Conservation (phyloP, 1,140 invertebrate species). For the Phymorhynchus buccinoides region DNA sequence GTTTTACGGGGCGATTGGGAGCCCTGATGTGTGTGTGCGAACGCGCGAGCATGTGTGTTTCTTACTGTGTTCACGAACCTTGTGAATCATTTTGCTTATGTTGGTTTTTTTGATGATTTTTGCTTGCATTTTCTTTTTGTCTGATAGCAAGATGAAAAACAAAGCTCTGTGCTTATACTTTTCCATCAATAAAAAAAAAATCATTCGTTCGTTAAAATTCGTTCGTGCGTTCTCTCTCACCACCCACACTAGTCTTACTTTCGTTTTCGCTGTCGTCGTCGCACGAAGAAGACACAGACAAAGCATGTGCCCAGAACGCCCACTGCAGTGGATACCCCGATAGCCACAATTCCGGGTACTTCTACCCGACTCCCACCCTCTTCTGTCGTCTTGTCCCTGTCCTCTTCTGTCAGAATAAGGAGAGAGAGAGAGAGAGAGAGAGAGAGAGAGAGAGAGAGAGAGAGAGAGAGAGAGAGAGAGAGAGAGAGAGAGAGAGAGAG, state of each 20-base stretch:
- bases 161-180: too few relatives aligned
- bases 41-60: constrained; percentile 1
- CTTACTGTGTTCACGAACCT: neutral
- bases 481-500: too few relatives aligned
- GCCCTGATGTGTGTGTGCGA: too few relatives aligned
- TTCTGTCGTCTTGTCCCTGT: neutral
- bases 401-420: neutral
- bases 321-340: neutral
- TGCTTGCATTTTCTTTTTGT: too few relatives aligned
- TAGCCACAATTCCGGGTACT: neutral
- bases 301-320: neutral
- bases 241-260: neutral
- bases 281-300: neutral
- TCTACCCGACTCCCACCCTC: neutral
- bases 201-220: neutral
- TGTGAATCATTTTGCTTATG: too few relatives aligned
- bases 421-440: neutral
- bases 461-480: too few relatives aligned
- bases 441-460: neutral
- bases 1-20: too few relatives aligned
- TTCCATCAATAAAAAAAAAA: neutral
- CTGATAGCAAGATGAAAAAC: too few relatives aligned
- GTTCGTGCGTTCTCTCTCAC: neutral
- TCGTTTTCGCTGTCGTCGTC: neutral
- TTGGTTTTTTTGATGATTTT: too few relatives aligned